Percentiles rank a stretch among this genome's conserved stretches.
Conservation (phyloP, 2,797 vertebrate species). For the Euthynnus affinis region DNA sequence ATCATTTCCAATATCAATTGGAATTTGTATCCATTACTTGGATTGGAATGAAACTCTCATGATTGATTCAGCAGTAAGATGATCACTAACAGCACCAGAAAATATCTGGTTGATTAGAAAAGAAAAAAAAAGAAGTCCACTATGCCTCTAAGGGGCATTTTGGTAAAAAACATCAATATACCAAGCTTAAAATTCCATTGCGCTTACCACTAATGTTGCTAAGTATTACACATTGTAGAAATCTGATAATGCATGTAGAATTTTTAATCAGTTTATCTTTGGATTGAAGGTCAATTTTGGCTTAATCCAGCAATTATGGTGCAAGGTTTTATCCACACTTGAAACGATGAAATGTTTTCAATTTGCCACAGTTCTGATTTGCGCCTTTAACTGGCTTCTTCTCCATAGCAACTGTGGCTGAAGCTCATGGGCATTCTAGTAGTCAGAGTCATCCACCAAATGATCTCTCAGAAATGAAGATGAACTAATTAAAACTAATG, state of each 20-base stretch:
- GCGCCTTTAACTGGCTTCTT: not conserved
- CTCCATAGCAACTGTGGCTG: not conserved
- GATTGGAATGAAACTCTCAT: not conserved
- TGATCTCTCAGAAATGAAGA: not conserved
- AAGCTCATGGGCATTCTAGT: not conserved
- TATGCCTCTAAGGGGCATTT: not conserved
- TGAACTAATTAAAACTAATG: constrained; percentile 1
- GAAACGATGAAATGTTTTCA: not conserved
- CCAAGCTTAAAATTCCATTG: not conserved
- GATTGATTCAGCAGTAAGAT: not conserved
- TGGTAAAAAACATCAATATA: not conserved
- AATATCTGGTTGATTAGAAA: not conserved
- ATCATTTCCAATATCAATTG: not conserved
- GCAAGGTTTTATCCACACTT: not conserved
- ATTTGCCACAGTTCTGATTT: not conserved
- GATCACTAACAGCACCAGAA: not conserved
- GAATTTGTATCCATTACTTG: not conserved
- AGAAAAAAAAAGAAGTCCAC: not conserved
- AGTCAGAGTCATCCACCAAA: not conserved
- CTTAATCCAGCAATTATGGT: constrained; percentile 4
- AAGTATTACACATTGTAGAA: not conserved
- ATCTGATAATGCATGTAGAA: not conserved
- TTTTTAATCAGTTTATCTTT: constrained; percentile 7
- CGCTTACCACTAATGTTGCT: not conserved
- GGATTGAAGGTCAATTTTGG: not conserved